phyloP scores from a whole-genome alignment of 2,888 invertebrate genomes.

The Conomelus anceps region DNA sequence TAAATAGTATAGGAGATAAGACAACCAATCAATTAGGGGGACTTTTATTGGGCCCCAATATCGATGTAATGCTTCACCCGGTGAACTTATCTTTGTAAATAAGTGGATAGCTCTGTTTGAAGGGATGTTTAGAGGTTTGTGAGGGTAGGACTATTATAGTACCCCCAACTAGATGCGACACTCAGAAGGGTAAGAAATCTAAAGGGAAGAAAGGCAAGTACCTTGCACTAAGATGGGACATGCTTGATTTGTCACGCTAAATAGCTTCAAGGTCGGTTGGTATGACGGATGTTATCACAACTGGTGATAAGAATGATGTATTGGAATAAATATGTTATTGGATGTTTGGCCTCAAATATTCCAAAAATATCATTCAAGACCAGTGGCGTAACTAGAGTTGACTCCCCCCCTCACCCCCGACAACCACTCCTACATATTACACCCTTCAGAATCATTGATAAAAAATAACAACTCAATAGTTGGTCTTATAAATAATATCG shows the following conservation, averaged over 20 bases:
- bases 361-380: neutral
- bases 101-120: neutral
- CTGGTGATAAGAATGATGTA: neutral
- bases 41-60: conserved; percentile 3
- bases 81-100: neutral
- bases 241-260: neutral
- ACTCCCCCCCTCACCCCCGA: too few relatives aligned
- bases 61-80: neutral
- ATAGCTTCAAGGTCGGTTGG: neutral
- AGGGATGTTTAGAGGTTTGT: neutral
- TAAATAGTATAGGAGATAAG: neutral
- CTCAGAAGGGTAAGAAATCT: neutral
- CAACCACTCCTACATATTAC: too few relatives aligned
- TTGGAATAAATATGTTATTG: neutral
- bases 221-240: neutral
- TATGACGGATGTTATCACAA: neutral
- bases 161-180: too few relatives aligned
- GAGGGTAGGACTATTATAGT: neutral
- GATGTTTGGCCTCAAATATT: neutral
- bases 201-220: neutral
- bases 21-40: conserved; percentile 5
- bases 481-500: too few relatives aligned
- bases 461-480: too few relatives aligned
- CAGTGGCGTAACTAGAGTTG: too few relatives aligned
- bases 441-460: too few relatives aligned